Evolutionary conservation across 2,797 vertebrate genomes (phyloP).

Genomic region (Chloroceryle amazona): DNA sequence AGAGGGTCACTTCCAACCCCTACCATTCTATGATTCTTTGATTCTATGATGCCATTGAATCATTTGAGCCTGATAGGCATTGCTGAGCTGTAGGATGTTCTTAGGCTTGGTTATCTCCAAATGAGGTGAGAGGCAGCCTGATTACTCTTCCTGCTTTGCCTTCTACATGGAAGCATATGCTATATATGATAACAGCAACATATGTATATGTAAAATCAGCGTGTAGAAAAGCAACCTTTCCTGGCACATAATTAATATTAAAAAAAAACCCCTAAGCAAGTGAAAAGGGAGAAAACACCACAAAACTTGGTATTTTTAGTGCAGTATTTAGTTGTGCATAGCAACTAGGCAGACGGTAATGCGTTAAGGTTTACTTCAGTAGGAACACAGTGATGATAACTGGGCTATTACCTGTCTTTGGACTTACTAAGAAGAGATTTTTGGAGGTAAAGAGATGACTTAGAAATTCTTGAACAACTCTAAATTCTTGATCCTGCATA

Average conservation of each 20-base stretch:
- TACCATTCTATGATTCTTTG: no score
- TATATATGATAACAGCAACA: neutral
- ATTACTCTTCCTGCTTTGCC: neutral
- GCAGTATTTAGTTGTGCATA: neutral
- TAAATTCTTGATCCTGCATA: neutral
- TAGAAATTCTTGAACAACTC: neutral
- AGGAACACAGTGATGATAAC: rapidly evolving
- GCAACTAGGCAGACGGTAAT: neutral
- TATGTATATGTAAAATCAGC: neutral
- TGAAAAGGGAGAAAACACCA: neutral
- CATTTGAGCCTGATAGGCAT: neutral
- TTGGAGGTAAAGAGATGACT: rapidly evolving
- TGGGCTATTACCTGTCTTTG: neutral
- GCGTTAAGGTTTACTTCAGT: neutral
- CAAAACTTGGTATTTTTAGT: neutral
- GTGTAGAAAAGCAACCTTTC: neutral
- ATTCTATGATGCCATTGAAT: neutral
- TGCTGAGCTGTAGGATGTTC: neutral
- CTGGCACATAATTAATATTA: neutral
- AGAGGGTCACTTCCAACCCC: no score
- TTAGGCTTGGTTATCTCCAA: rapidly evolving
- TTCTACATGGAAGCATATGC: neutral
- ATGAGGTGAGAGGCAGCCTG: neutral
- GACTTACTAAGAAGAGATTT: neutral
- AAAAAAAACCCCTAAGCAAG: neutral